Conservation (phyloP, 2,797 vertebrate genomes). For the Anabas testudineus region DNA sequence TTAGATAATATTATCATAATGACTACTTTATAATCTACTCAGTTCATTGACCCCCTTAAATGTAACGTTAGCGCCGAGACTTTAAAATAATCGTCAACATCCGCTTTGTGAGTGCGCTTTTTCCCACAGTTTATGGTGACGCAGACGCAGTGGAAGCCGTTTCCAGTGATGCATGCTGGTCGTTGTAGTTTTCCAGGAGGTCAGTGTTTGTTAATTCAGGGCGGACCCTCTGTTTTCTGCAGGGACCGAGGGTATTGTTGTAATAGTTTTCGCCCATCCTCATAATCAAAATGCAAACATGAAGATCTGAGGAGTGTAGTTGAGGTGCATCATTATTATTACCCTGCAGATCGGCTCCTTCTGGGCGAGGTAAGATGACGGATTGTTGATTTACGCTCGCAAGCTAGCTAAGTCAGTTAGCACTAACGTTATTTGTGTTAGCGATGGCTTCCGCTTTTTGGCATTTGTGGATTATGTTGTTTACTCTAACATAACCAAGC, state of each 20-base stretch:
- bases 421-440: not conserved
- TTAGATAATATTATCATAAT: not conserved
- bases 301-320: conserved; percentile 24
- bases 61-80: conserved; percentile 25
- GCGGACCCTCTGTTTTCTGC: conserved; percentile 28
- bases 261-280: not conserved
- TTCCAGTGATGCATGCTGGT: conserved; percentile 63
- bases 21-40: not conserved
- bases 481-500: too few species aligned
- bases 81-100: conserved; percentile 44
- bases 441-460: not conserved
- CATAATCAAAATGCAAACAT: conserved; percentile 45
- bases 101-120: not conserved
- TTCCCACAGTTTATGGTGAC: not conserved
- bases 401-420: conserved; percentile 27
- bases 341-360: conserved; percentile 17
- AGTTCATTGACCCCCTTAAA: not conserved
- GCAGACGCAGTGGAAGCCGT: not conserved
- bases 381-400: conserved; percentile 5
- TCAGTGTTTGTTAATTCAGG: conserved; percentile 50
- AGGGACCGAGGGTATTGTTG: conserved; percentile 8
- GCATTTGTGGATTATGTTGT: not conserved
- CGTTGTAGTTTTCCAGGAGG: conserved; percentile 35
- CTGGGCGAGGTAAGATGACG: conserved; percentile 55
- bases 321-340: conserved; percentile 18